These are phyloP conservation scores for Pectinophora gossypiella DNA, from an alignment of 1,140 invertebrate genomes.

Conservation along the genomic window DNA sequence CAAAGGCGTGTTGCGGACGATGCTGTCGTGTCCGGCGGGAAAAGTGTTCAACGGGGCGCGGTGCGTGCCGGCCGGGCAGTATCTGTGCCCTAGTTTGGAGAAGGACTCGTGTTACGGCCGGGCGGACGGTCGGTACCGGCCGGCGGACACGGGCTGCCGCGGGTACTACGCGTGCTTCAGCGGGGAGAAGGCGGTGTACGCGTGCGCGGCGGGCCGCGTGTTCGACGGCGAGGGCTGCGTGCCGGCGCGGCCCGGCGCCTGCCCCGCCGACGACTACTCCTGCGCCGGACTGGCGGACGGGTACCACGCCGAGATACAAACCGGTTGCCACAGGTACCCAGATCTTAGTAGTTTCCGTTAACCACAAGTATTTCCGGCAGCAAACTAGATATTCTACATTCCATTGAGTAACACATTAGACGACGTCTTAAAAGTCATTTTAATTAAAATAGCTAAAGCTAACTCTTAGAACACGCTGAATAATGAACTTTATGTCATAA, in stretches of 20 bases:
- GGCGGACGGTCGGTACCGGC: constrained; percentile 76
- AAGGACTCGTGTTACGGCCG: constrained; percentile 69
- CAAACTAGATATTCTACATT: background rate
- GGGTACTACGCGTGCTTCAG: constrained; percentile 77
- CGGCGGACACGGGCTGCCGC: constrained; percentile 74
- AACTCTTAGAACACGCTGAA: too few species aligned
- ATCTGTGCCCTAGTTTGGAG: constrained; percentile 68
- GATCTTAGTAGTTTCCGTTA: background rate
- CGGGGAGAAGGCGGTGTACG: constrained; percentile 74
- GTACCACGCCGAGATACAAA: constrained; percentile 73
- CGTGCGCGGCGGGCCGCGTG: constrained; percentile 67
- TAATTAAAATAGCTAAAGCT: too few species aligned
- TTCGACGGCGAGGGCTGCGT: constrained; percentile 77
- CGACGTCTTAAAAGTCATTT: too few species aligned
- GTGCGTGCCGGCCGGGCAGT: constrained; percentile 49
- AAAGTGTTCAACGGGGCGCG: constrained; percentile 72
- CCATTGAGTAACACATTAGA: too few species aligned
- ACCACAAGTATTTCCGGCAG: too few species aligned
- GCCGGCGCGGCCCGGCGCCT: constrained; percentile 55
- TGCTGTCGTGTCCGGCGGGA: constrained; percentile 57
- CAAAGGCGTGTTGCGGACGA: constrained; percentile 52
- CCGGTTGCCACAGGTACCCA: constrained; percentile 73
- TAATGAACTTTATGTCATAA: too few species aligned
- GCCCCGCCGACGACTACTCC: constrained; percentile 61
- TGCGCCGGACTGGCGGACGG: constrained; percentile 73